Evolutionary conservation across 2,797 vertebrate species (phyloP), one percentile per base, ranked within the genome.

Genomic region (Apodemus agrarius): DNA sequence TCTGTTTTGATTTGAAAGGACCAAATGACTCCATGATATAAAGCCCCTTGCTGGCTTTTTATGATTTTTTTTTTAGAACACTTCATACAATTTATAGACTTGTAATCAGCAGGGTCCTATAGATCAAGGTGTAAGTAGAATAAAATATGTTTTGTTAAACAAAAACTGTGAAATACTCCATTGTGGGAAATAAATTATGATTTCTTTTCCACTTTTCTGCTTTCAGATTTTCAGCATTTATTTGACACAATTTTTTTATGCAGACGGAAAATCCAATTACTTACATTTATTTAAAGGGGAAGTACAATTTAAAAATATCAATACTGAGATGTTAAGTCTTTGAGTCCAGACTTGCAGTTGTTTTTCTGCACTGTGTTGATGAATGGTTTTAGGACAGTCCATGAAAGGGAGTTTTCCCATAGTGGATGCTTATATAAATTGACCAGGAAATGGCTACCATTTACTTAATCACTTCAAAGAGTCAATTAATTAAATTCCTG

Each of bases 81-180:
- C 96, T 98, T 98, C 93, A 86, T 93, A 97, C 2, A 94, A 97
- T 98, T 97, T 98, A 96, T 84, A 92, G 34, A 29, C 89, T 89
- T 76, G 31, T 83, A 97, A 94, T 97, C 96, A 98, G 97, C 88
- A 46, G 95, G 72, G 95, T 97, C 89, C 72, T 95, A 65, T 96
- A 97, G 95, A 96, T 96, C 82, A 95, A 94, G 65, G 37, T 85
- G 78, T 95, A 98, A 98, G 90, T 79, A 98, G 89, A 21, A 89
- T 97, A 97, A 98, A 98, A 95, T 96, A 97, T 93, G 81, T 98
- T 98, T 97, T 83, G 89, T 97, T 98, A 98, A 98, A 96, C 92
- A 96, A 95, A 93, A 98, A 97, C 93, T 54, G 17, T 97, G 96
- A 98, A 97, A 94, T 80, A 86, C 80, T 90, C 88, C 84, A 93